Conservation (phyloP, 2,113 vertebrate species). For the Lophura nycthemera region DNA sequence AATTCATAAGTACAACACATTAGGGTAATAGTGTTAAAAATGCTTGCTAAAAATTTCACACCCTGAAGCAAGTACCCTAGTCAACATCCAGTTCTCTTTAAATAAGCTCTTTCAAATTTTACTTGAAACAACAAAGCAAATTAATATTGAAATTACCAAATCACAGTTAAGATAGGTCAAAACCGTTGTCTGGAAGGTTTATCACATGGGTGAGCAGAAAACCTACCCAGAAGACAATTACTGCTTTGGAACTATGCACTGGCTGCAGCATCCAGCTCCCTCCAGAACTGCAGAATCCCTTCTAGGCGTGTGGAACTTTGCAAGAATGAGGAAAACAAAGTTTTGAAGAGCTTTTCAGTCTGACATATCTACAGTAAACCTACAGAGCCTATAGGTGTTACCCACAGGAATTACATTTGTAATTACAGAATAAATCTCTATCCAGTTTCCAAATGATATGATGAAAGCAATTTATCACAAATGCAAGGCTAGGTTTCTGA, state of each 20-base stretch:
- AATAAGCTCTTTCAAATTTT: background rate
- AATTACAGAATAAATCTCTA: background rate
- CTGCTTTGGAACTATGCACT: conserved; percentile 4
- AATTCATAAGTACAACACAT: background rate
- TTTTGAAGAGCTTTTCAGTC: background rate
- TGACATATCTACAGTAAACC: background rate
- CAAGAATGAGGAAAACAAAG: background rate
- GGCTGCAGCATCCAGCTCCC: background rate
- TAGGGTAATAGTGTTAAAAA: background rate
- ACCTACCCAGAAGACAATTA: background rate
- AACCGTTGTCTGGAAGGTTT: background rate
- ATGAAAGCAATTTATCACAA: background rate
- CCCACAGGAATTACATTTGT: background rate
- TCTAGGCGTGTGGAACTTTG: background rate
- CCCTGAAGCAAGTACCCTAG: background rate
- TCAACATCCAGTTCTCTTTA: background rate
- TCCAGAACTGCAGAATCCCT: background rate
- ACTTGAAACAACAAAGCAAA: background rate
- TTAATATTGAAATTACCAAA: conserved; percentile 16
- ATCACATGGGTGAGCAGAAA: background rate
- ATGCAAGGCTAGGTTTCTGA: background rate
- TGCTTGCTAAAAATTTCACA: background rate
- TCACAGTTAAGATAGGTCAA: background rate
- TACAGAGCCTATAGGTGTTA: background rate
- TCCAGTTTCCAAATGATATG: background rate